phyloP scores from a whole-genome alignment of 1,140 invertebrate genomes.

The Drosophila insularis region DNA sequence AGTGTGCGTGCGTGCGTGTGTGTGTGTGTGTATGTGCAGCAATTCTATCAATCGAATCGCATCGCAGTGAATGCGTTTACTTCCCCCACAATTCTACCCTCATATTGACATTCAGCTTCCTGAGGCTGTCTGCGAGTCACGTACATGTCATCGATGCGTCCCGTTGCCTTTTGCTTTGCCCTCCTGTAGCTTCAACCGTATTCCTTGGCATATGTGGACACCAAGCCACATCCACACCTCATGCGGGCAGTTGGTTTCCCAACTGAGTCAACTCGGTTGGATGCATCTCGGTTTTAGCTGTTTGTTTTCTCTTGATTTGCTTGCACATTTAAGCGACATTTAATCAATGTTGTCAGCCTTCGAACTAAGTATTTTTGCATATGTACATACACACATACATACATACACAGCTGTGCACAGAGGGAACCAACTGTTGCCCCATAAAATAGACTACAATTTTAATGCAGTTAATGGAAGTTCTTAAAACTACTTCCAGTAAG shows the following conservation, averaged over 20 bases:
- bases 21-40: slow-evolving; percentile 25
- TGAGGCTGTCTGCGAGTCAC: slow-evolving; percentile 30
- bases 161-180: slow-evolving; percentile 21
- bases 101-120: slow-evolving; percentile 17
- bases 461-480: slow-evolving; percentile 16
- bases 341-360: slow-evolving; percentile 66
- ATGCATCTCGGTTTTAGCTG: neutral
- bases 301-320: slow-evolving; percentile 56
- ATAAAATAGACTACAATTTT: slow-evolving; percentile 7
- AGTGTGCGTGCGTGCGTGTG: slow-evolving; percentile 6
- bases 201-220: too few relatives aligned
- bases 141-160: slow-evolving; percentile 15
- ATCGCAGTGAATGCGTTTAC: slow-evolving; percentile 60
- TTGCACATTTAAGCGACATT: slow-evolving; percentile 76
- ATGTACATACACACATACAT: slow-evolving; percentile 33
- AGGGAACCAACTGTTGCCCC: slow-evolving; percentile 45
- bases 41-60: slow-evolving; percentile 67
- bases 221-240: slow-evolving; percentile 9
- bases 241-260: slow-evolving; percentile 10
- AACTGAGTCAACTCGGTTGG: neutral
- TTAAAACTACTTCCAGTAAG: neutral
- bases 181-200: neutral
- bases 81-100: slow-evolving; percentile 19
- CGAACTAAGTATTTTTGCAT: slow-evolving; percentile 29
- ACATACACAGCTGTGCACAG: neutral